Evolutionary conservation across 2,113 vertebrate genomes (phyloP).

Genomic region (Leuciscus idus): DNA sequence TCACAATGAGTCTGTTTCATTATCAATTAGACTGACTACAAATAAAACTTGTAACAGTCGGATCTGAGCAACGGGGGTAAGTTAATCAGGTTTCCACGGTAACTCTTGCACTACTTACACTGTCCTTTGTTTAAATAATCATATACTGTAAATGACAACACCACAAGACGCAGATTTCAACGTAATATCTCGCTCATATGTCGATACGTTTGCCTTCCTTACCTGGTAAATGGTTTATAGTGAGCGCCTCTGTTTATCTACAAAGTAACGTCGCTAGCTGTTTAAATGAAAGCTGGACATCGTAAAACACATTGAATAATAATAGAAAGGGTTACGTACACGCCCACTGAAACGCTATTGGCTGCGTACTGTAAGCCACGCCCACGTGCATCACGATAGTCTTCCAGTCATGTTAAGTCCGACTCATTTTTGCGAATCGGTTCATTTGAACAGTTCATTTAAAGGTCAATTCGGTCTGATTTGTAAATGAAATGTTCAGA

Average conservation of each 20-base stretch:
- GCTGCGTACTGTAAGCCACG: background rate
- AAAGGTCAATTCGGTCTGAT: background rate
- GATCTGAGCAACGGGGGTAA: background rate
- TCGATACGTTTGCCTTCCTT: background rate
- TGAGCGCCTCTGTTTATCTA: conserved; percentile 5
- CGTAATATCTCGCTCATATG: background rate
- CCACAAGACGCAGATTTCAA: background rate
- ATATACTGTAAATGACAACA: background rate
- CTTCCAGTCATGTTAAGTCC: background rate
- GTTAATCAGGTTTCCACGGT: background rate
- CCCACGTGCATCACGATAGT: background rate
- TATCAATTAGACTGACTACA: background rate
- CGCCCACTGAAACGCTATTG: conserved; percentile 25
- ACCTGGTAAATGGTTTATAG: background rate
- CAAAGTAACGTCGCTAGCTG: conserved; percentile 4
- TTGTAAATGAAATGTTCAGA: background rate
- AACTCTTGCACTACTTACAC: conserved; percentile 24
- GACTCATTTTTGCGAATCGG: background rate
- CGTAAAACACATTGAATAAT: conserved; percentile 29
- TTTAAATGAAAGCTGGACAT: conserved; percentile 34
- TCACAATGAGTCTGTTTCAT: background rate
- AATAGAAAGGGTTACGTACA: background rate
- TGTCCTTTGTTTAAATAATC: conserved; percentile 24
- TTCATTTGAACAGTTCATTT: background rate
- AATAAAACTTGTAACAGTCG: background rate